A percentile compares a stretch with the other conserved stretches of the same genome.
Evolutionary conservation across 2,888 invertebrate species (phyloP).

Genomic region (Synergus umbraculus): DNA sequence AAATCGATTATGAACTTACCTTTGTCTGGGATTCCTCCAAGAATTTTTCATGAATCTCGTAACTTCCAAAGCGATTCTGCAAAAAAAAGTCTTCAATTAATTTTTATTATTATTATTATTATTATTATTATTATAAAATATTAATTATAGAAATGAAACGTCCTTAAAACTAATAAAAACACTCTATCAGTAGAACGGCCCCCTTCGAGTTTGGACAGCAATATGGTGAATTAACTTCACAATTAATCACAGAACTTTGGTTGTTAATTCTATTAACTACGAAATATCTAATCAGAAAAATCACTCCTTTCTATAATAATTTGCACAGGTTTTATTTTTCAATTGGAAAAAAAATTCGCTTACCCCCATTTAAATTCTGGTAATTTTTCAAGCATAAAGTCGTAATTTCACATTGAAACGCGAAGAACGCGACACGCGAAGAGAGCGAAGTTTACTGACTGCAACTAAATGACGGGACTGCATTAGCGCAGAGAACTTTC

Average conservation of each 20-base stretch:
- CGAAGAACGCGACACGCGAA: background rate
- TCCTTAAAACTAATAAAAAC: too few species aligned
- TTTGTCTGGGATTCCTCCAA: conserved; percentile 48
- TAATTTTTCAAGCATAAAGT: background rate
- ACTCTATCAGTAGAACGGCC: too few species aligned
- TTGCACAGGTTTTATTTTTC: background rate
- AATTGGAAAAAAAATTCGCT: background rate
- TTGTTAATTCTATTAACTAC: too few species aligned
- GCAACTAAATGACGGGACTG: conserved; percentile 23
- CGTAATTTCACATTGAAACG: background rate
- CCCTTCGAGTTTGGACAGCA: too few species aligned
- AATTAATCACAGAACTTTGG: too few species aligned
- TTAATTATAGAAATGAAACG: too few species aligned
- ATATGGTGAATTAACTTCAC: too few species aligned
- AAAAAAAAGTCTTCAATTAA: conserved; percentile 22
- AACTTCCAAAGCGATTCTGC: conserved; percentile 48
- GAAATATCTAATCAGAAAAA: background rate
- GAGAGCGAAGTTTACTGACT: background rate
- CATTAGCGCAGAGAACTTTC: conserved; percentile 21
- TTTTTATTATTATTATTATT: too few species aligned
- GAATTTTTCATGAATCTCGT: conserved; percentile 45
- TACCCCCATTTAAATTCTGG: conserved; percentile 12
- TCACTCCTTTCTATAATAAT: background rate
- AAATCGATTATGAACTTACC: conserved; percentile 44
- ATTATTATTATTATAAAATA: too few species aligned